Evolutionary conservation across 2,888 invertebrate species (phyloP).

Genomic region (Lepidonotus clava): DNA sequence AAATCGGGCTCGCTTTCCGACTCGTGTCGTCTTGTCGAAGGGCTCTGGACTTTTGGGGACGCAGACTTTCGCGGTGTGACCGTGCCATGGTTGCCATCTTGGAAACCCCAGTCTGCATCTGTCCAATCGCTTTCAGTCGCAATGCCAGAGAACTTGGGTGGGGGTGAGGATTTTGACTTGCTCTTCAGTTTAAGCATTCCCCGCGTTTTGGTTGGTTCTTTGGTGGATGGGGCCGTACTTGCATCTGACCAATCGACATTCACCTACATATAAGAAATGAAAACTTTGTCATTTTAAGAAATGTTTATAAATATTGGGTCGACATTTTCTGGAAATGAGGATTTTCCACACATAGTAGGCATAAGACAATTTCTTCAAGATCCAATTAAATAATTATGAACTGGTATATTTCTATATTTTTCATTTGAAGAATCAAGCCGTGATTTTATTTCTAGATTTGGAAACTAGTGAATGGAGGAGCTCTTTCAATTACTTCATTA

Average conservation of each 20-base stretch:
- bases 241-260: constrained; percentile 29
- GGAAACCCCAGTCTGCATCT: background rate
- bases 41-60: background rate
- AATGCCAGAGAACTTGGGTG: background rate
- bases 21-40: background rate
- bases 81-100: constrained; percentile 14
- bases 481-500: too few relatives aligned
- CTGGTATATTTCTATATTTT: too few relatives aligned
- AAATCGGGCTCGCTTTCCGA: background rate
- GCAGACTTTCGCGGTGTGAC: constrained; percentile 18
- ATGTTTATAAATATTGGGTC: too few relatives aligned
- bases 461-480: too few relatives aligned
- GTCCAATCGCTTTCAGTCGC: background rate
- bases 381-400: too few relatives aligned
- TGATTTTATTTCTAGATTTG: too few relatives aligned
- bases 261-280: too few relatives aligned
- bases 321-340: too few relatives aligned
- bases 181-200: constrained; percentile 10
- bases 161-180: constrained; percentile 14
- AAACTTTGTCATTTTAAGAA: too few relatives aligned
- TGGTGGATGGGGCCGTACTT: background rate
- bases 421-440: too few relatives aligned
- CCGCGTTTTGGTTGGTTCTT: background rate
- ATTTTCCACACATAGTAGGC: too few relatives aligned
- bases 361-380: too few relatives aligned